Evolutionary conservation across 2,888 invertebrate genomes (phyloP), one percentile per base, ranked within the genome.

Genomic region (Mythimna albipuncta): DNA sequence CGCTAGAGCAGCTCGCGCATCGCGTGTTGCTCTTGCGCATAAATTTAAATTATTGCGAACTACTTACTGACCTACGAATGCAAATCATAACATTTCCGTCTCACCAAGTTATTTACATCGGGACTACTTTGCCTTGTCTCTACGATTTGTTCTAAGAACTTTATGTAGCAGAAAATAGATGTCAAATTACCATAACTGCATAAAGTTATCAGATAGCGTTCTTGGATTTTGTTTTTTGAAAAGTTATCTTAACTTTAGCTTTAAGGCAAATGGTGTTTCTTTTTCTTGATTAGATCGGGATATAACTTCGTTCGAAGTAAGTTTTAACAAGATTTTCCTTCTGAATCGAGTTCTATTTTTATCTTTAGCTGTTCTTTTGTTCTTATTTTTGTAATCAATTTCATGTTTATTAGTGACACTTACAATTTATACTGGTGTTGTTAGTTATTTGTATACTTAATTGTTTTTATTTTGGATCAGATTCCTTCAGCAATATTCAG

Each of bases 11-110:
- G 69, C 66, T 59, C 57, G 70, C 82, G 57, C 79, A 72, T 82
- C 81, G 78, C 79, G 64, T 87, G 85, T 76, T 55, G 65, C 83
- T 86, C 88, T 90, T 90, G 88, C 90, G 91, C 88, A 87, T 89
- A 77, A 82, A 89, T 90, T 89, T 86, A 81, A 89, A 89, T 89
- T 83, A 84, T 77, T 76, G 77, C 80, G 79, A 83, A 85, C 86
- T 88, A 88, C 89, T 89, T 89, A 91, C 87, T 89, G 88, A 86
- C 87, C 84, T 86, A 86, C 77, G 85, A 89, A 90, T 91, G 89
- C 89, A 90, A 91, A 91, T 91, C 85, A 87, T 89, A 88, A 88
- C 88, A 88, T 89, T 92, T 92, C 91, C 89, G 90, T 77, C 76
- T 87, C 77, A 83, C 87, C 87, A 77, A 80, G 88, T 86, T 86